These are phyloP conservation scores for Gopherus evgoodei DNA, from an alignment of 2,113 vertebrate species.

Conservation along the genomic window DNA sequence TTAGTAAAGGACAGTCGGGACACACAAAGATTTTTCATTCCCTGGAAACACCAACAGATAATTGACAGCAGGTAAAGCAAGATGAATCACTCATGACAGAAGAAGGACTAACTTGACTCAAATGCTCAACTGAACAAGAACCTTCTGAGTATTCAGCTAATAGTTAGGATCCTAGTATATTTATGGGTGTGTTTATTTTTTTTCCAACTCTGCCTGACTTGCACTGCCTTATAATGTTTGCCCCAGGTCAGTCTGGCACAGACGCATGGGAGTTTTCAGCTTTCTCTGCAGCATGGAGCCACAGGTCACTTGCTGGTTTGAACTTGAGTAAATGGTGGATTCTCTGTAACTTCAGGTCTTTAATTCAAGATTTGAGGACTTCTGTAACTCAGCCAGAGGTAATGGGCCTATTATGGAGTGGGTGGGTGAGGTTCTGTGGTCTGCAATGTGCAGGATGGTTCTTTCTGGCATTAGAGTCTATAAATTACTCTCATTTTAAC, in stretches of 20 bases:
- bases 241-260: neutral
- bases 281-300: neutral
- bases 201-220: neutral
- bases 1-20: conserved; percentile 3
- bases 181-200: neutral
- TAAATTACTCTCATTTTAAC: neutral
- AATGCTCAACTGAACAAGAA: neutral
- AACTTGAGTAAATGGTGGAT: neutral
- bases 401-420: neutral
- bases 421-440: neutral
- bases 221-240: neutral
- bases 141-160: rapidly evolving
- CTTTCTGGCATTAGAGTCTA: neutral
- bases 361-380: neutral
- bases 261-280: neutral
- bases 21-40: neutral
- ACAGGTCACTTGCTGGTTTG: neutral
- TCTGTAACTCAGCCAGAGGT: neutral
- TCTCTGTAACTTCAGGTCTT: neutral
- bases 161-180: neutral
- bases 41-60: neutral
- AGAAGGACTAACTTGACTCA: neutral
- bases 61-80: neutral
- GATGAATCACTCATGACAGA: neutral
- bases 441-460: neutral